Conservation (phyloP, 2,888 invertebrate genomes). For the Campoplex nolae region DNA sequence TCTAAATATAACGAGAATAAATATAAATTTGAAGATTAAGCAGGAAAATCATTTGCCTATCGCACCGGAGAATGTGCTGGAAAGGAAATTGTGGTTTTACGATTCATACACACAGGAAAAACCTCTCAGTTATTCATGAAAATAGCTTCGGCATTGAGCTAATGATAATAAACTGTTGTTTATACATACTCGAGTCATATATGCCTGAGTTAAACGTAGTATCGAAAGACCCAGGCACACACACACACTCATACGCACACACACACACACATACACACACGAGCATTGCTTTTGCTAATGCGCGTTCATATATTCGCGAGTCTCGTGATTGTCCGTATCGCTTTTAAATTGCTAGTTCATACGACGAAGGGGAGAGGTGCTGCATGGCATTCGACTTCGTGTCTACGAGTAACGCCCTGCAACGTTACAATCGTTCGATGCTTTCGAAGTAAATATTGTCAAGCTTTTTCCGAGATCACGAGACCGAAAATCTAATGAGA, state of each 20-base stretch:
- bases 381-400: neutral
- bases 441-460: conserved; percentile 59
- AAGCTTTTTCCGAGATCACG: conserved; percentile 36
- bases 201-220: neutral
- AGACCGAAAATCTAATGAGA: conserved; percentile 41
- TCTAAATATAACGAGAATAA: neutral
- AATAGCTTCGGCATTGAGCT: conserved; percentile 55
- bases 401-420: conserved; percentile 27
- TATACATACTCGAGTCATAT: conserved; percentile 11
- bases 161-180: conserved; percentile 51
- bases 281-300: neutral
- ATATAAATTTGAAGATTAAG: neutral
- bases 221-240: neutral
- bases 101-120: neutral
- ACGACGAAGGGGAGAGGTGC: neutral
- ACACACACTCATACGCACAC: no score
- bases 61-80: neutral
- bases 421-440: conserved; percentile 16
- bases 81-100: conserved; percentile 5
- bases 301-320: neutral
- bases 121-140: conserved; percentile 38
- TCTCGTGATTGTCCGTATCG: conserved; percentile 15
- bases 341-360: neutral
- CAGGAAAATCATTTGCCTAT: neutral
- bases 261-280: no score